Percentiles rank a stretch among this genome's conserved stretches.
Conservation (phyloP, 1,140 invertebrate genomes). For the Pogonus chalceus region DNA sequence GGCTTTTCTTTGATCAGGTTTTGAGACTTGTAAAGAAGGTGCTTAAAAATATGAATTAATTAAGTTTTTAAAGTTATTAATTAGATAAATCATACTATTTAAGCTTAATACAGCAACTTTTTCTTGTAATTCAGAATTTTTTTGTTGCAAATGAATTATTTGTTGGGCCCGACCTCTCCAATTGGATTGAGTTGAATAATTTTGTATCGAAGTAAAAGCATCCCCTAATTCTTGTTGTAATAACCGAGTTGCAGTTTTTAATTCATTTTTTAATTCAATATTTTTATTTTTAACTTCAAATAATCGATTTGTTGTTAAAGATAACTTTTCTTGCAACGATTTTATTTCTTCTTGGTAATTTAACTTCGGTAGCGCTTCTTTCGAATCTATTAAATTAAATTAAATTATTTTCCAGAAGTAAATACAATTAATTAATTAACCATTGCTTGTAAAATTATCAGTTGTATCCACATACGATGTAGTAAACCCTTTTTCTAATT, state of each 20-base stretch:
- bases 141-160: conserved; percentile 52
- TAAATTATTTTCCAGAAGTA: conserved; percentile 10
- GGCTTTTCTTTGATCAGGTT: not conserved
- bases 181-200: conserved; percentile 22
- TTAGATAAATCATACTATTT: not conserved
- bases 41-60: no score
- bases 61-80: no score
- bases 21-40: not conserved
- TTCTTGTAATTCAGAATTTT: conserved; percentile 49
- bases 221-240: conserved; percentile 59
- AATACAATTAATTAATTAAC: conserved; percentile 3
- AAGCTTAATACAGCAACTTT: conserved; percentile 33
- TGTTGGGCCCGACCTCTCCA: conserved; percentile 65
- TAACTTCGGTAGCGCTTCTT: conserved; percentile 23
- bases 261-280: conserved; percentile 49
- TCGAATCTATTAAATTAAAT: conserved; percentile 10
- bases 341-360: conserved; percentile 40
- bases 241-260: conserved; percentile 50
- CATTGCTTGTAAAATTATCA: no score
- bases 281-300: conserved; percentile 55
- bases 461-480: no score
- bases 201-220: conserved; percentile 24
- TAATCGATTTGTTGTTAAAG: conserved; percentile 47
- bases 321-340: conserved; percentile 48
- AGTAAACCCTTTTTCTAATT: conserved; percentile 21